Base-by-base conservation (phyloP, 2,113 vertebrate genomes). In the Eulemur rufifrons region DNA sequence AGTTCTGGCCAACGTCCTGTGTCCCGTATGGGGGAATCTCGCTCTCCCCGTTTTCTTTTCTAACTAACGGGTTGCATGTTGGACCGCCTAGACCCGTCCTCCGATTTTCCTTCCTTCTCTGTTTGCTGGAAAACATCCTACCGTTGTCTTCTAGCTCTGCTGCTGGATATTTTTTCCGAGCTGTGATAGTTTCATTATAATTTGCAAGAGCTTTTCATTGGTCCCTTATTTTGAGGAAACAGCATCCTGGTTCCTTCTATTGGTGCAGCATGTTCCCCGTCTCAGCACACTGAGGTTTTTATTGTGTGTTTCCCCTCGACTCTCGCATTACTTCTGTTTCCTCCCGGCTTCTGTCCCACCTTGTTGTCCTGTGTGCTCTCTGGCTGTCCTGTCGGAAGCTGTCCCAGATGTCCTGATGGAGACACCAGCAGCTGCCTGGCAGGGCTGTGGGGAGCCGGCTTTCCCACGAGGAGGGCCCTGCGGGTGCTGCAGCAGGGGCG, bases 21-120 rank as follows among this genome's bases (percentile, higher is more conserved):
- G 32, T 20, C 7, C 2, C 0, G 0, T 29, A 77, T 84, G 47
- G 0, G 17, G 47, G 45, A 45, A 45, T 8, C 50, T 25, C 23
- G 1, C 12, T 54, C 54, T 45, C 64, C 52, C 29, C 3, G 0
- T 34, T 69, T 42, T 74, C 52, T 12, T 63, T n/a, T 37, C 34
- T 2, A 34, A 29, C 34, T 15, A 54, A 23, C n/a, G 29, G 21
- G 39, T 45, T 4, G 25, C 45, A 42, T 6, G 34, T 29, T 4
- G 56, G 5, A 9, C 56, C n/a, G 0, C 15, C 45, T 54, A 21
- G 45, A 54, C 54, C 1, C 0, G 1, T 25, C 47, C 37, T n/a
- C 78, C 14, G 1, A 2, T 2, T 66, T 23, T 76, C 23, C 21
- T 39, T 6, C 29, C 47, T n/a, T 61, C 18, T 69, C n/a, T 71